A percentile compares a stretch with the other conserved stretches of the same genome.
These are phyloP conservation scores for Aphis craccivora DNA, from an alignment of 1,140 invertebrate genomes.

Conservation along the genomic window DNA sequence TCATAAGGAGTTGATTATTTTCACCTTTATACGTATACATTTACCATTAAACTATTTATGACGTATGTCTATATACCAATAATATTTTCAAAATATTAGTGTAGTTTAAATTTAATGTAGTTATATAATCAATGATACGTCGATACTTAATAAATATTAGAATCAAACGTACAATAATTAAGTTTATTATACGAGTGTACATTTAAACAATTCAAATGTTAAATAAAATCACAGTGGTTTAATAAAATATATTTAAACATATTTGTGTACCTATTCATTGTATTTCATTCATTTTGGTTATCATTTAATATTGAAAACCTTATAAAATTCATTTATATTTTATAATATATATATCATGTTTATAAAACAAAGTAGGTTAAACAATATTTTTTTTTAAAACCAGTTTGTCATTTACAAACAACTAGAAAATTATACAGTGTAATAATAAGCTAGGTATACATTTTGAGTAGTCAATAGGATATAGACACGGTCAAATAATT, in stretches of 20 bases:
- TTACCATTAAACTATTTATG: too few species aligned
- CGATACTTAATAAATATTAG: background rate
- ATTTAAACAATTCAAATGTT: background rate
- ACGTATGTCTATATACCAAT: background rate
- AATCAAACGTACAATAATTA: background rate
- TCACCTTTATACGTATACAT: background rate
- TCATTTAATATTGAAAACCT: background rate
- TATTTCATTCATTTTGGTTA: background rate
- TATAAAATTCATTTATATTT: background rate
- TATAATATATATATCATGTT: background rate
- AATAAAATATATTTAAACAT: background rate
- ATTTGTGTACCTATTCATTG: background rate
- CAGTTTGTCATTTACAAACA: background rate
- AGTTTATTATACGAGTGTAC: background rate
- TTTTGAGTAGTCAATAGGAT: background rate
- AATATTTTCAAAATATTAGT: background rate
- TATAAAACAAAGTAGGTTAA: background rate
- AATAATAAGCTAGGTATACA: background rate
- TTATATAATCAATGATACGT: too few species aligned
- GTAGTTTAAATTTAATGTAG: background rate
- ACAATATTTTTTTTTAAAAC: background rate
- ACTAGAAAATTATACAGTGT: background rate
- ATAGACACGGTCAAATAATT: constrained; percentile 35
- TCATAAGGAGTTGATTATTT: background rate
- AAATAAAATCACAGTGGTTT: background rate